A percentile compares a stretch with the other conserved stretches of the same genome.
Conservation (phyloP, 1,140 invertebrate species). For the Pseudobourletiella spinata region DNA sequence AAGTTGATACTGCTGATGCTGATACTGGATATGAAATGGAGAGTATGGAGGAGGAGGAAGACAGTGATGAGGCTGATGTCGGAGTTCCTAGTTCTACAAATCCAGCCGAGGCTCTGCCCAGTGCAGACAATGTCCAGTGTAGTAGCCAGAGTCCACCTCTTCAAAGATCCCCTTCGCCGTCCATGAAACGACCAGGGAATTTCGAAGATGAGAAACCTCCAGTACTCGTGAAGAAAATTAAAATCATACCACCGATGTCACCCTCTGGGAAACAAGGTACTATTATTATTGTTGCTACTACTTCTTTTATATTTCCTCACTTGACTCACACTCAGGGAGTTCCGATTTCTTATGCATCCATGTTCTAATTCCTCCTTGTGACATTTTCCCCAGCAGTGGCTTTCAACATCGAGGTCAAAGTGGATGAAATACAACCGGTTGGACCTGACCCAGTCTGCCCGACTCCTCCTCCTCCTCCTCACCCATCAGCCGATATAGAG, state of each 20-base stretch:
- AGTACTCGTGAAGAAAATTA: constrained; percentile 12
- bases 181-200: neutral
- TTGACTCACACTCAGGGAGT: too few species aligned
- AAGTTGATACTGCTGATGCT: constrained; percentile 39
- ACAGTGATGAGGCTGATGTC: neutral
- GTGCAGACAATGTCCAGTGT: neutral
- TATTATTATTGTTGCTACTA: too few species aligned
- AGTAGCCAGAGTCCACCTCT: too few species aligned
- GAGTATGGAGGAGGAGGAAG: neutral
- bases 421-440: constrained; percentile 3
- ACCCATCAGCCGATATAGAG: too few species aligned
- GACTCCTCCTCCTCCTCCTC: neutral
- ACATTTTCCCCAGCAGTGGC: too few species aligned
- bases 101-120: too few species aligned
- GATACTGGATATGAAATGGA: neutral
- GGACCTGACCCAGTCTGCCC: neutral
- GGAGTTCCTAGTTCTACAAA: neutral
- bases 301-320: too few species aligned
- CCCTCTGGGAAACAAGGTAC: constrained; percentile 5
- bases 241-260: constrained; percentile 14
- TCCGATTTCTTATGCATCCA: too few species aligned
- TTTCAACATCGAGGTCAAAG: constrained; percentile 29
- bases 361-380: too few species aligned
- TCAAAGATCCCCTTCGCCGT: neutral
- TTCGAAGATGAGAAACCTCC: constrained; percentile 8